Base-by-base conservation (phyloP, 2,113 vertebrate species). In the Labeo rohita region DNA sequence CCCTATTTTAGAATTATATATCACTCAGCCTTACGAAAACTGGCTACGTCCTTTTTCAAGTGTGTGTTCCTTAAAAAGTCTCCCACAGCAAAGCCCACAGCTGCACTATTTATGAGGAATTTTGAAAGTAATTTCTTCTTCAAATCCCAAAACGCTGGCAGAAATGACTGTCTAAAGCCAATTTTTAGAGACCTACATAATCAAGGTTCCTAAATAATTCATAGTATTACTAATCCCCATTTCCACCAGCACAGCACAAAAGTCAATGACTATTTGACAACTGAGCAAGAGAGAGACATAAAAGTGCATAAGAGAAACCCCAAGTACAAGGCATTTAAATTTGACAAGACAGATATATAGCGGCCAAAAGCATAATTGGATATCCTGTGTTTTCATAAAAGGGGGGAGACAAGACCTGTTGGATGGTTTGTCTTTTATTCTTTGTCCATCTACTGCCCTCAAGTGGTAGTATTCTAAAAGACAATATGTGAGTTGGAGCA, bases 371-470 rank as follows among this genome's bases (percentile, higher is more conserved):
- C 18, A 82, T 72, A 85, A 82, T 50, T 81, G 72, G 66, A 84
- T 52, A 73, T 79, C 63, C 50, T 36, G 36, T 50, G 8, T 34
- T 36, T 68, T 82, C 12, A 1, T 39, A 39, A 4, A 28, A 16
- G 63, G 7, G 56, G 52, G 0, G 16, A 4, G 8, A 11, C 2
- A 54, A 54, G 2, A n/a, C 45, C 54, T 1, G 13, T 36, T 36
- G 18, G 18, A 34, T 8, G 3, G 16, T 59, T 61, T 23, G 8
- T 28, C 8, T 56, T 84, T 8, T 9, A 28, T 54, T 83, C 47
- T 16, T 47, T 88, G 88, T 87, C 88, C 65, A 84, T 90, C 92
- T 75, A 93, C 92, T 94, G 93, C 94, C 93, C 92, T 90, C 94
- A 90, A 89, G 83, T 91, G 94, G 73, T 21, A 1, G 34, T 63